Conservation (phyloP, 2,113 vertebrate genomes). For the Tachysurus vachellii region DNA sequence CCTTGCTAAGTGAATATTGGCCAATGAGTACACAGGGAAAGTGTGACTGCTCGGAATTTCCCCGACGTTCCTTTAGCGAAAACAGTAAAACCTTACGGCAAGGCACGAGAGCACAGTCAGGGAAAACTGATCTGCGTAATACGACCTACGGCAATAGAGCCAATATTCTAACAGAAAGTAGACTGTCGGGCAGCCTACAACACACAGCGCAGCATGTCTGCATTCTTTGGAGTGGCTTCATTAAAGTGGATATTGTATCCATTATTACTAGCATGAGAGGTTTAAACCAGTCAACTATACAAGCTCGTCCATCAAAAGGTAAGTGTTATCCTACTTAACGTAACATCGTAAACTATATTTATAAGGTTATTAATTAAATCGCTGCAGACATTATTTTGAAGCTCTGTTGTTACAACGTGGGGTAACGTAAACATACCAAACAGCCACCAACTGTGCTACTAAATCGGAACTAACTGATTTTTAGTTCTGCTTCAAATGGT, state of each 20-base stretch:
- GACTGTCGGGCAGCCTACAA: neutral
- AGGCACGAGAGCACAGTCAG: constrained; percentile 42
- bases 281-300: neutral
- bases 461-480: neutral
- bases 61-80: constrained; percentile 66
- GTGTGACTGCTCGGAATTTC: constrained; percentile 80
- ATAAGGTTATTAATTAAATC: neutral
- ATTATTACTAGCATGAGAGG: constrained; percentile 4
- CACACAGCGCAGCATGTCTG: constrained; percentile 10
- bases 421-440: neutral
- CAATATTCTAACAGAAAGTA: neutral
- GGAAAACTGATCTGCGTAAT: constrained; percentile 49
- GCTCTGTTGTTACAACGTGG: neutral
- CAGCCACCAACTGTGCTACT: neutral
- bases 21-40: constrained; percentile 75
- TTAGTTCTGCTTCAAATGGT: neutral
- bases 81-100: constrained; percentile 66
- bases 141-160: neutral
- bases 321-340: neutral
- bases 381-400: neutral
- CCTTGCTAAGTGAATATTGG: constrained; percentile 25
- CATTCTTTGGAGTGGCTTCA: constrained; percentile 11
- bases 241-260: neutral
- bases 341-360: neutral
- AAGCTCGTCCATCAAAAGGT: neutral